These are phyloP conservation scores for Hypomecis punctinalis DNA, from an alignment of 2,888 invertebrate species.

Conservation along the genomic window DNA sequence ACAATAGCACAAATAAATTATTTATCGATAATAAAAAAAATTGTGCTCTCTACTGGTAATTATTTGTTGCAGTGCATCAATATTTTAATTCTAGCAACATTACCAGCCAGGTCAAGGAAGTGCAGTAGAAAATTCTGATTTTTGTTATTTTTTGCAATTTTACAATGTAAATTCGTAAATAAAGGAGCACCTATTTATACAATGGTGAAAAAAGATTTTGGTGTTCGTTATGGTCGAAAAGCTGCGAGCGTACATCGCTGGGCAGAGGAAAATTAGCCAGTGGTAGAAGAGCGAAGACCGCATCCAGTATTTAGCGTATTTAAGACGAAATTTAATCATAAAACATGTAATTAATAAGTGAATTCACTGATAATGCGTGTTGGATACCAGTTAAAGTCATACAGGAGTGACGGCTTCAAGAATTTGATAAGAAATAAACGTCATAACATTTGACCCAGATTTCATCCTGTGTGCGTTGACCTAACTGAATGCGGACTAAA, in stretches of 20 bases:
- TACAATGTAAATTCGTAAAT: constrained; percentile 56
- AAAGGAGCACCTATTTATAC: constrained; percentile 46
- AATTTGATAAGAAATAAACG: constrained; percentile 59
- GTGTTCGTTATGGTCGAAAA: constrained; percentile 57
- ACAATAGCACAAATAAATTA: too few species aligned
- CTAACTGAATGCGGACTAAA: constrained; percentile 81
- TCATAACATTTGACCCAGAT: constrained; percentile 82
- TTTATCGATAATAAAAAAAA: too few species aligned
- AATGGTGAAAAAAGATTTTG: constrained; percentile 62
- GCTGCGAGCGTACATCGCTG: constrained; percentile 61
- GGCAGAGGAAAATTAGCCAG: constrained; percentile 59
- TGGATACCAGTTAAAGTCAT: constrained; percentile 44
- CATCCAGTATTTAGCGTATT: constrained; percentile 57
- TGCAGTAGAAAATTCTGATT: constrained; percentile 67
- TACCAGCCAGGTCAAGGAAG: constrained; percentile 73
- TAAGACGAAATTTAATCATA: constrained; percentile 54
- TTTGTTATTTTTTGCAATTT: constrained; percentile 69
- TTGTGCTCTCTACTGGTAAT: constrained; percentile 27
- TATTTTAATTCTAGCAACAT: constrained; percentile 38
- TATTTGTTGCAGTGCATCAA: constrained; percentile 36
- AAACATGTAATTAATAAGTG: constrained; percentile 47
- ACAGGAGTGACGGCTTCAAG: constrained; percentile 41
- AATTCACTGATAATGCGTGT: constrained; percentile 48
- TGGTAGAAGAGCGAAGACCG: constrained; percentile 72
- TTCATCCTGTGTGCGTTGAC: constrained; percentile 80